These are phyloP conservation scores for Macaria notata DNA, from an alignment of 2,888 invertebrate genomes.

Conservation along the genomic window DNA sequence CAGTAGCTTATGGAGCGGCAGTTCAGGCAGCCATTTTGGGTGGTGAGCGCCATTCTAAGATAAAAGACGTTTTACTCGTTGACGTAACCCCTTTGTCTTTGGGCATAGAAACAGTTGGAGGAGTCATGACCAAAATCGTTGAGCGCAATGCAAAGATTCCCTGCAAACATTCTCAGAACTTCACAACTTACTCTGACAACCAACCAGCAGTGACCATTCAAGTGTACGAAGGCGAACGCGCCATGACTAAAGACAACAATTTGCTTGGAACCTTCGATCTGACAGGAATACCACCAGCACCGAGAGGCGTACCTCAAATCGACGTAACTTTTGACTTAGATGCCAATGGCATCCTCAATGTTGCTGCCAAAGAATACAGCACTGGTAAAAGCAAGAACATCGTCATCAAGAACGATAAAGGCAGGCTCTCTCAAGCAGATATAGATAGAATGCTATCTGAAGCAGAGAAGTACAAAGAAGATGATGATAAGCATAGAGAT, in stretches of 20 bases:
- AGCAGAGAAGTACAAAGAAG: slow-evolving; percentile 87
- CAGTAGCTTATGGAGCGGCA: slow-evolving; percentile 90
- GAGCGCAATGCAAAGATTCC: slow-evolving; percentile 88
- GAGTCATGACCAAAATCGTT: slow-evolving; percentile 89
- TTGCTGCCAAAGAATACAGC: slow-evolving; percentile 87
- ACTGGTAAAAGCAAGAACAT: slow-evolving; percentile 88
- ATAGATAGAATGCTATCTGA: slow-evolving; percentile 92
- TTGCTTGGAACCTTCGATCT: slow-evolving; percentile 84
- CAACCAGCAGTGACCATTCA: slow-evolving; percentile 88
- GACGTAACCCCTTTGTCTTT: slow-evolving; percentile 85
- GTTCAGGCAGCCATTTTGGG: slow-evolving; percentile 88
- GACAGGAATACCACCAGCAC: slow-evolving; percentile 86
- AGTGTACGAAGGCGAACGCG: slow-evolving; percentile 89
- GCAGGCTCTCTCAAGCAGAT: slow-evolving; percentile 90
- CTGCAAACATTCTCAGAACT: slow-evolving; percentile 86
- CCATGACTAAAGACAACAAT: slow-evolving; percentile 90
- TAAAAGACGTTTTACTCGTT: slow-evolving; percentile 84
- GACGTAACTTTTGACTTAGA: slow-evolving; percentile 89
- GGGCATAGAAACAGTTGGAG: slow-evolving; percentile 90
- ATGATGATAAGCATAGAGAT: slow-evolving; percentile 86
- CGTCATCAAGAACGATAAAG: slow-evolving; percentile 91
- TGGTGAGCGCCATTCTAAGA: slow-evolving; percentile 87
- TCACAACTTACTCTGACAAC: slow-evolving; percentile 91
- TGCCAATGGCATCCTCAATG: slow-evolving; percentile 91
- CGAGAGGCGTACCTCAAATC: slow-evolving; percentile 85